Evolutionary conservation across 2,797 vertebrate species (phyloP), one percentile per base, ranked within the genome.

Genomic region (Hyperoplus immaculatus): DNA sequence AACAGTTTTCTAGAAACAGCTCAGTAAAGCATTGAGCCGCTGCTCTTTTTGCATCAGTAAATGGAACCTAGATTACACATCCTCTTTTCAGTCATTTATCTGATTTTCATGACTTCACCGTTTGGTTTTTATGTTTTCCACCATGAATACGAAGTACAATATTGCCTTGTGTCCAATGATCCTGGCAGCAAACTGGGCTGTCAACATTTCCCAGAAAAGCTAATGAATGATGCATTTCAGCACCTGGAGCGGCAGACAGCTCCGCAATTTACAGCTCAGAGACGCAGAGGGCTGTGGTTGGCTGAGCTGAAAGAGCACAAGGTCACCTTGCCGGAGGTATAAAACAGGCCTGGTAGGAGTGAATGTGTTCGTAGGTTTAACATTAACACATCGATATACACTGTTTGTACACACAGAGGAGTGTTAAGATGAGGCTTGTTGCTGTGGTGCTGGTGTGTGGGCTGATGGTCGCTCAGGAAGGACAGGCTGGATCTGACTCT

Each of bases 371-470:
- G 51, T 53, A 41, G 13, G 54, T 60, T 29, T 29, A 29, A 10
- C 53, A 47, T 47, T 67, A 2, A 43, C 29, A 10, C 54, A 38
- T 45, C 0, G 15, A 61, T 57, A 36, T 55, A n/a, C 39, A 13
- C 45, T 45, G 66, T 29, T n/a, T 50, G 55, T 10, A 74, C 51
- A 5, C 49, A 2, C 7, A 53, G 8, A 53, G 13, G 18, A 0
- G 61, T 15, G 58, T n/a, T 11, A n/a, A 16, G 18, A 91, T 94
- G 95, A 92, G 77, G 41, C 74, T 85, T 9, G 75, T 92, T 72
- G 86, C 89, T 38, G 47, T 95, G 51, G 69, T 95, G n/a, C 62
- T 94, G 78, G 16, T 91, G 46, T 85, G 79, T 3, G 73, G 88
- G 57, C 84, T 92, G 58, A 80, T 92, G 4, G 43, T 91, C 43